These are phyloP conservation scores for Alfaro cultratus DNA, from an alignment of 2,797 vertebrate species.

Conservation along the genomic window DNA sequence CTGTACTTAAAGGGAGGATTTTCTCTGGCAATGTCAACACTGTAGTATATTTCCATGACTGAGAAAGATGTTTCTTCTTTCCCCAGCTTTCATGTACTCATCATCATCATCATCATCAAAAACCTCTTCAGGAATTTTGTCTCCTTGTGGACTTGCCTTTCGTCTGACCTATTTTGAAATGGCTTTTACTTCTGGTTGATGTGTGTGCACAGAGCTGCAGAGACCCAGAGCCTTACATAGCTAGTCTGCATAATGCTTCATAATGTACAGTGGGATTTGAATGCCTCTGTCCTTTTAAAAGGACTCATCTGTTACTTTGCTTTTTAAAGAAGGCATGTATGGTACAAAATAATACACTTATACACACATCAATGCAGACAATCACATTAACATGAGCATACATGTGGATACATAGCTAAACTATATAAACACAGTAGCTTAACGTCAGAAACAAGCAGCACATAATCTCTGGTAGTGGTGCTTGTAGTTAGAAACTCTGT, in stretches of 20 bases:
- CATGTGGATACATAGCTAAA: background rate
- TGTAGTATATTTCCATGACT: background rate
- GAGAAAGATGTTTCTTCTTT: background rate
- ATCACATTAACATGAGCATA: constrained; percentile 17
- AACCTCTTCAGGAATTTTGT: constrained; percentile 18
- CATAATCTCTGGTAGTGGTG: background rate
- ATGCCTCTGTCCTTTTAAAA: constrained; percentile 5
- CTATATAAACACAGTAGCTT: background rate
- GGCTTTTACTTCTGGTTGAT: constrained; percentile 31
- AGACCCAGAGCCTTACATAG: constrained; percentile 21
- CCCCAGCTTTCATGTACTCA: constrained; percentile 18
- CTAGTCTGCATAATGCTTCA: constrained; percentile 39
- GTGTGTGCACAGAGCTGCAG: constrained; percentile 16
- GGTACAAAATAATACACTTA: constrained; percentile 6
- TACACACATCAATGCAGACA: constrained; percentile 22
- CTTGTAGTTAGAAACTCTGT: constrained; percentile 1
- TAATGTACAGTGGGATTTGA: constrained; percentile 18
- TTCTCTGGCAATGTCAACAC: background rate
- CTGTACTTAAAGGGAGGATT: background rate
- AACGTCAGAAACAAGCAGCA: background rate
- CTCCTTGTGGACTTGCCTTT: constrained; percentile 29
- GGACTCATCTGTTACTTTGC: constrained; percentile 9
- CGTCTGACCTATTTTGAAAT: constrained; percentile 40
- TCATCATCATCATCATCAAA: constrained; percentile 21
- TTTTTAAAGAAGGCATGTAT: constrained; percentile 11